Evolutionary conservation across 2,888 invertebrate species (phyloP).

Genomic region (Crepidodera aurea): DNA sequence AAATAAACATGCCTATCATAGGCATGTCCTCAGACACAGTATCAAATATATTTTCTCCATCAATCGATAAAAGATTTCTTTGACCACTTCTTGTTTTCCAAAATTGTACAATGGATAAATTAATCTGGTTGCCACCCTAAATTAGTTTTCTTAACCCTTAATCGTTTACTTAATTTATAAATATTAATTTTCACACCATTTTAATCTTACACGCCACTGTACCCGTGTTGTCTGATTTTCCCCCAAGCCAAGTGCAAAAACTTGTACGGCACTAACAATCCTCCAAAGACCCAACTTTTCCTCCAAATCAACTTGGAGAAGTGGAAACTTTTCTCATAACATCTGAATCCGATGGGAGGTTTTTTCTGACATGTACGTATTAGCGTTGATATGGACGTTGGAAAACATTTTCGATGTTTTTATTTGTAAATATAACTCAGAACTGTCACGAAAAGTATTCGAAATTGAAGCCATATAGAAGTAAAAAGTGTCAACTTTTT

Average conservation of each 20-base stretch:
- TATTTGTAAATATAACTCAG: not conserved
- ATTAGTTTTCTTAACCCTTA: too few species aligned
- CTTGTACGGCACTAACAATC: slow-evolving; percentile 9
- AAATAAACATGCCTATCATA: too few species aligned
- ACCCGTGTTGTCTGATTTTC: not conserved
- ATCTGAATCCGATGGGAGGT: slow-evolving; percentile 7
- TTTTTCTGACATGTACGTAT: not conserved
- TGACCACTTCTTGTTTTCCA: too few species aligned
- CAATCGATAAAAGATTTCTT: too few species aligned
- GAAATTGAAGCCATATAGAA: too few species aligned
- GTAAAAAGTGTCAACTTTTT: too few species aligned
- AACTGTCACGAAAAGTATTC: not conserved
- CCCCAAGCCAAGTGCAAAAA: slow-evolving; percentile 1
- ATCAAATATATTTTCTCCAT: too few species aligned
- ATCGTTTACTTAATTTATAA: too few species aligned
- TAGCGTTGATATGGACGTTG: not conserved
- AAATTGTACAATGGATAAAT: too few species aligned
- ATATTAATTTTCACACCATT: too few species aligned
- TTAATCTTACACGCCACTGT: not conserved
- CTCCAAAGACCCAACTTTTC: slow-evolving; percentile 13
- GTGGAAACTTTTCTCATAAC: slow-evolving; percentile 18
- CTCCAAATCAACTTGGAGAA: slow-evolving; percentile 2
- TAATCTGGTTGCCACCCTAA: too few species aligned
- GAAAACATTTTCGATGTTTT: not conserved
- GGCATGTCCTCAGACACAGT: too few species aligned